Conservation (phyloP, 1,140 invertebrate genomes). For the Thaumatotibia leucotreta region DNA sequence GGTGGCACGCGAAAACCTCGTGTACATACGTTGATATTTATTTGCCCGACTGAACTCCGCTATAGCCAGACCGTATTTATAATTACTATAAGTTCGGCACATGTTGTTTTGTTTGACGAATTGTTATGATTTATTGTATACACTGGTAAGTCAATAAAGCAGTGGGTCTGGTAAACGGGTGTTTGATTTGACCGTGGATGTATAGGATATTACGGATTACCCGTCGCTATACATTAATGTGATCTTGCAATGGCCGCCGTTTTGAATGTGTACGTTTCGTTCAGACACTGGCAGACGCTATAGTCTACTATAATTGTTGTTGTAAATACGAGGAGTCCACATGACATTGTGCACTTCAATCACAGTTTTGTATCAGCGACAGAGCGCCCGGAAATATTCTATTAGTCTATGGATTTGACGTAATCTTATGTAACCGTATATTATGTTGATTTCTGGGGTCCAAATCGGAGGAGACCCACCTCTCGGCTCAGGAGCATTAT, state of each 20-base stretch:
- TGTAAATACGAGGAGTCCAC: too few species aligned
- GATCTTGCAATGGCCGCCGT: too few species aligned
- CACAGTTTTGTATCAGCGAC: too few species aligned
- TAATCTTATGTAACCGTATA: slow-evolving; percentile 30
- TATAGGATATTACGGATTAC: too few species aligned
- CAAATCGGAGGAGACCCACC: slow-evolving; percentile 44
- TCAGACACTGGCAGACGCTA: slow-evolving; percentile 17
- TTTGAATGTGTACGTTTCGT: too few species aligned
- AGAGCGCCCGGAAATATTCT: too few species aligned
- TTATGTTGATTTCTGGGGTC: slow-evolving; percentile 65
- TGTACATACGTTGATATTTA: slow-evolving; percentile 74
- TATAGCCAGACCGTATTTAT: slow-evolving; percentile 64
- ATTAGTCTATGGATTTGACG: too few species aligned
- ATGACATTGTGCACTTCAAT: too few species aligned
- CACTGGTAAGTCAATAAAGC: slow-evolving; percentile 74
- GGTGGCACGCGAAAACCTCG: slow-evolving; percentile 49
- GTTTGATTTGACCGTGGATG: slow-evolving; percentile 75
- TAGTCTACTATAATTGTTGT: too few species aligned
- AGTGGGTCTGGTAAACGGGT: slow-evolving; percentile 70
- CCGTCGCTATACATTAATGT: too few species aligned
- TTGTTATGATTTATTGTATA: slow-evolving; percentile 76
- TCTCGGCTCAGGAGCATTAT: slow-evolving; percentile 19
- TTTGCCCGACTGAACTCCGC: slow-evolving; percentile 47
- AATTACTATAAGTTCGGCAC: slow-evolving; percentile 66
- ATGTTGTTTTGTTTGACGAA: slow-evolving; percentile 75